Base-by-base conservation (phyloP, 2,113 vertebrate species). In the Podilymbus podiceps region DNA sequence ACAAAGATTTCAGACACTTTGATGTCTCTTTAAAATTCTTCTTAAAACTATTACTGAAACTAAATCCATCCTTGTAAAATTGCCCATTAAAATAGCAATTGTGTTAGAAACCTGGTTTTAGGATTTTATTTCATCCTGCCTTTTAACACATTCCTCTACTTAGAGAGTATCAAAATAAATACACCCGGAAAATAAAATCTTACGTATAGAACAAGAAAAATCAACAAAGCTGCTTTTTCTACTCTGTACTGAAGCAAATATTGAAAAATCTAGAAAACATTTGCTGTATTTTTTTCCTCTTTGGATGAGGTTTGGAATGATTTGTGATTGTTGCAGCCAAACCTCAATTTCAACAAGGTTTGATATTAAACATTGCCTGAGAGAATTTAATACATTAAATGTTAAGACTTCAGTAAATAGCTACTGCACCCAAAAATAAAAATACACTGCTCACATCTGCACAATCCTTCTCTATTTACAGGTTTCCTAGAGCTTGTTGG, bases 11-110 rank as follows among this genome's bases (percentile, higher is more conserved):
- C 73, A 91, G 86, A 91, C 81, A 93, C 94, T 97, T 94, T 97
- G 95, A 96, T 94, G 86, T 95, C 76, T 90, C 73, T 68, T 92
- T 92, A 96, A 96, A 95, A 96, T 66, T 97, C 79, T 94, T 94
- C 92, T 92, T 92, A 94, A 95, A 97, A 95, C 88, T 92, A 84
- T 84, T 90, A 89, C 31, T 96, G 92, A 96, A 97, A 96, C 88
- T 89, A 91, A 95, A 97, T 93, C 86, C 84, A 62, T 81, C 80
- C 73, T 95, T 96, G 90, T 95, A 96, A 96, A 97, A 97, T 28
- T 91, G 69, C 31, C 92, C 84, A 96, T 92, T 92, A 93, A 97
- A 97, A 95, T 58, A 87, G 58, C 90, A 92, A 64, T 73, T 78
- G 47, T 95, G 88, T 88, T 62, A 92, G 66, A 81, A 92, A 95